Base-by-base conservation (phyloP, 2,113 vertebrate genomes). In the Toxotes chatareus region DNA sequence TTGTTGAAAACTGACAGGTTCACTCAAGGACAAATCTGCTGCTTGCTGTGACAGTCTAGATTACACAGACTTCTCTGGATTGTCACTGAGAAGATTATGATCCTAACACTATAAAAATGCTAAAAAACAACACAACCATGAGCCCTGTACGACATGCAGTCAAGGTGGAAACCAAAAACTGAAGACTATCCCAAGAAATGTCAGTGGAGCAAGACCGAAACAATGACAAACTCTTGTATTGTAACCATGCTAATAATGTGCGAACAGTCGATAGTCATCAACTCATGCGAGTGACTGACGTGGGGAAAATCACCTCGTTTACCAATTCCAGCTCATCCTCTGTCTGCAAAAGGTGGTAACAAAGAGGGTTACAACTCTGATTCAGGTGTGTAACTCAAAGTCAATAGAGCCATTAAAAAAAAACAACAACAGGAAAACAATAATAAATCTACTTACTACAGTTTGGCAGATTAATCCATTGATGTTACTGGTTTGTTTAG, bases 271-370 rank as follows among this genome's bases (percentile, higher is more conserved):
- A 86, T 66, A 47, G 44, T 77, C 69, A 84, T 81, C 63, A 57
- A 93, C 86, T 90, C 90, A 93, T 93, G 93, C 91, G 77, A 90
- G 84, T 88, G 91, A 86, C 66, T 85, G 85, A 91, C 66, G 55
- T 75, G 76, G 73, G 32, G 38, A n/a, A 32, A 86, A 94, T 93
- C 93, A 95, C 94, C 94, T 94, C 94, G 94, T 97, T 99, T 95
- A 99, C 97, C 97, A 98, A 96, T 80, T 98, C 97, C 97, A 98
- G 94, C 91, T 98, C 97, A 88, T 97, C 97, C 93, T 98, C 97
- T 66, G 97, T 97, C 97, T 98, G 97, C 80, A 90, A 90, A 79
- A 86, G 89, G 86, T 74, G 82, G 91, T 79, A 89, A 93, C 78
- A 85, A 51, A 92, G 75, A 93, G 59, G 79, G 75, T 94, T 88